Evolutionary conservation across 2,888 invertebrate species (phyloP), one percentile per base, ranked within the genome.

Genomic region (Branchinecta sandiegonensis): DNA sequence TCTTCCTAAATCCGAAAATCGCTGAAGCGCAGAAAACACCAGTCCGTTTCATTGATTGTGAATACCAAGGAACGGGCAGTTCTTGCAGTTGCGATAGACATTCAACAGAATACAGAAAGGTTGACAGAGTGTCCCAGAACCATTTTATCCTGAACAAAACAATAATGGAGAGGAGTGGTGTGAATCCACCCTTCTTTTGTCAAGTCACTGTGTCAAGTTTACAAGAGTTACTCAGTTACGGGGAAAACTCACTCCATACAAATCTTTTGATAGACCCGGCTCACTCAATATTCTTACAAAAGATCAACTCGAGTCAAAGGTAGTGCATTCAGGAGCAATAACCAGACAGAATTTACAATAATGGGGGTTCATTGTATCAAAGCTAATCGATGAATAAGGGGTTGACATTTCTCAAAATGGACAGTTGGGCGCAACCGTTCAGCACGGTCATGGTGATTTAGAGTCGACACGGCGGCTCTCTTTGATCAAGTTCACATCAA

Each of bases 351-450:
- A 56, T 56, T 56, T 7, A 17, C 17, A 56, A 56, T 56, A 56
- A 56, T 56, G 17, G 56, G 17, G n/a, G 56, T 56, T 14, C 56
- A 37, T 37, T 37, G 37, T 37, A 37, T 37, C 37, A 37, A 37
- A 37, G n/a, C 56, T 56, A 56, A 56, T 56, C 14, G 56, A 56
- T 56, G 56, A 56, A 56, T 56, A 56, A 56, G 56, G 56, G 56
- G 56, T 56, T 56, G 56, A 56, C 56, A 56, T 56, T 56, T 56
- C 10, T 17, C 17, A 56, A 56, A 56, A 56, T 56, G 56, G 56
- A 56, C 56, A 56, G 56, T 56, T 56, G 56, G 56, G 56, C 56
- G 56, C 56, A 56, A 56, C 56, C 17, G 56, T 56, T 56, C 56
- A 56, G 17, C 56, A n/a, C 17, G n/a, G 56, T 56, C 10, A 56